These are phyloP conservation scores for Amphiduros pacificus DNA, from an alignment of 2,888 invertebrate genomes.

Conservation along the genomic window DNA sequence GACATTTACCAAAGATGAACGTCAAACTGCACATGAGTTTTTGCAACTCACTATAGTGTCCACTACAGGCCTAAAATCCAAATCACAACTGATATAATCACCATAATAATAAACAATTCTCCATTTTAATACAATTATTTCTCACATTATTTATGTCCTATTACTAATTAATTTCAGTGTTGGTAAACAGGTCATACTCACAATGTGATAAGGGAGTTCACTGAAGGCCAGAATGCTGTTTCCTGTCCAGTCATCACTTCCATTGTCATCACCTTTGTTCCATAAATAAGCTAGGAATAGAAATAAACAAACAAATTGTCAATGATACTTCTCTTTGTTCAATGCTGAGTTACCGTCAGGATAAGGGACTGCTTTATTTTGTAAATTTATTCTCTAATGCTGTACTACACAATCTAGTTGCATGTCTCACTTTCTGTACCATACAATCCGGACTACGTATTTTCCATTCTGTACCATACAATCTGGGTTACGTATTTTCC, in stretches of 20 bases:
- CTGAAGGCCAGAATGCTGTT: constrained; percentile 41
- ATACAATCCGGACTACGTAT: no score
- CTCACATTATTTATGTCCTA: no score
- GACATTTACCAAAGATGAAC: constrained; percentile 50
- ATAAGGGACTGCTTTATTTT: not conserved
- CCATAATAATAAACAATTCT: no score
- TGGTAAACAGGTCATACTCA: no score
- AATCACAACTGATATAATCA: no score
- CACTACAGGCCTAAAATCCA: constrained; percentile 36
- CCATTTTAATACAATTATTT: no score
- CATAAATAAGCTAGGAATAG: constrained; percentile 42
- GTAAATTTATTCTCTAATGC: not conserved
- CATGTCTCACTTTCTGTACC: no score
- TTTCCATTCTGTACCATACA: no score
- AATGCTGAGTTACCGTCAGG: no score
- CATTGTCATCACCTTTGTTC: constrained; percentile 39
- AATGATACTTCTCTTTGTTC: not conserved
- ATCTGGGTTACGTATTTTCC: no score
- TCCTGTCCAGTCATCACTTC: constrained; percentile 40
- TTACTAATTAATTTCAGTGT: no score
- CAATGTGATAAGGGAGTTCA: constrained; percentile 55
- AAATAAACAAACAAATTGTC: not conserved
- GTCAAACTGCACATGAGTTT: constrained; percentile 42
- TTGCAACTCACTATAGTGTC: constrained; percentile 37
- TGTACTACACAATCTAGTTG: no score